Percentiles rank a stretch among this genome's conserved stretches.
Conservation (phyloP, 2,797 vertebrate species). For the Numenius phaeopus region DNA sequence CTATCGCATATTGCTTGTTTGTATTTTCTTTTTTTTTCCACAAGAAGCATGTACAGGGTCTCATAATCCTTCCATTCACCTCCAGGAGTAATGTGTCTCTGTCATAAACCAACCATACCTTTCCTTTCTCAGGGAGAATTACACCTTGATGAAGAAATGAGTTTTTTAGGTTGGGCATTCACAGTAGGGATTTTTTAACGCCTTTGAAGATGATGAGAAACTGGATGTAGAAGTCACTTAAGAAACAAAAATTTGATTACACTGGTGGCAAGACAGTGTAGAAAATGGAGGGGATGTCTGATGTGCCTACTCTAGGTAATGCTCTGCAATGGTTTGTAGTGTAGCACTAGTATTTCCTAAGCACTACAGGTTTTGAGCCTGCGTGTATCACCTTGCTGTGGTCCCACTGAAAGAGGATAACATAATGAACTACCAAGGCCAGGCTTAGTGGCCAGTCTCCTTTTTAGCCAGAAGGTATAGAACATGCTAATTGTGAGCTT, state of each 20-base stretch:
- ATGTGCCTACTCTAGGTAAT: background rate
- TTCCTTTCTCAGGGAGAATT: background rate
- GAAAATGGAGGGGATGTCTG: background rate
- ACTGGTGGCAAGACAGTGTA: background rate
- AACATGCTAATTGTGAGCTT: background rate
- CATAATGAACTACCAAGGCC: background rate
- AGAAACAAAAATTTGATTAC: background rate
- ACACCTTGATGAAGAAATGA: background rate
- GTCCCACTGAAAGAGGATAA: background rate
- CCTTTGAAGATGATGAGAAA: background rate
- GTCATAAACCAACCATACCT: background rate
- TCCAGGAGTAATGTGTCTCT: background rate
- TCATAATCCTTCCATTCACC: background rate
- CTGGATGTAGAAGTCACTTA: background rate
- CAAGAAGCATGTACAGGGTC: background rate
- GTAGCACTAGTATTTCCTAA: background rate
- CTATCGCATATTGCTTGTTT: background rate
- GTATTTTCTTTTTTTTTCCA: background rate
- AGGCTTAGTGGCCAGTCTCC: background rate
- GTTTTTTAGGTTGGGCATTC: background rate
- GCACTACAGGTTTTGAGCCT: background rate
- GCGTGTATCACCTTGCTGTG: background rate
- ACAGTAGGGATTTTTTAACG: background rate
- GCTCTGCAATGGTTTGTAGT: background rate
- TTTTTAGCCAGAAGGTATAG: background rate